These are phyloP conservation scores for Ataeniobius toweri DNA, from an alignment of 2,797 vertebrate species.

Conservation along the genomic window DNA sequence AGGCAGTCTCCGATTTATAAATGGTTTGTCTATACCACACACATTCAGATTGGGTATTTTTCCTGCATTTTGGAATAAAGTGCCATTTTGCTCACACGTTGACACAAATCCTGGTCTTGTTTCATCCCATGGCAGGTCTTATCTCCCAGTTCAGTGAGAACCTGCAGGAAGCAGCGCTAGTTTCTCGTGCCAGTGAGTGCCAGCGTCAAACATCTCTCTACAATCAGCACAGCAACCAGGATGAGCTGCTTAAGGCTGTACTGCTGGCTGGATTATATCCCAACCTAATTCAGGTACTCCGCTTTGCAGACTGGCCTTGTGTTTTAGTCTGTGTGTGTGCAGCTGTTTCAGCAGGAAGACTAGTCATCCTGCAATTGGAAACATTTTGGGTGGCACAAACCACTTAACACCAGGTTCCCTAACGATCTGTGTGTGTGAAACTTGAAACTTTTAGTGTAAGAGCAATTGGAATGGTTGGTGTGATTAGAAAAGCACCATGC, in stretches of 20 bases:
- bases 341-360: too few species aligned
- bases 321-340: background rate
- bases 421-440: background rate
- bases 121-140: constrained; percentile 80
- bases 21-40: constrained; percentile 75
- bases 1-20: constrained; percentile 89
- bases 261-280: constrained; percentile 94
- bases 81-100: background rate
- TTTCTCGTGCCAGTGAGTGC: constrained; percentile 80
- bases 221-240: constrained; percentile 89
- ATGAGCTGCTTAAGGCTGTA: constrained; percentile 93
- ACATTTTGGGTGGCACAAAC: background rate
- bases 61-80: background rate
- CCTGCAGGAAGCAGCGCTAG: constrained; percentile 86
- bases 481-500: background rate
- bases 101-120: background rate
- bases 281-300: constrained; percentile 95
- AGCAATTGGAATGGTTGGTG: background rate
- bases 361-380: background rate
- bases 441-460: background rate
- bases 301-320: background rate
- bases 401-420: background rate
- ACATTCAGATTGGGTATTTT: background rate
- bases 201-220: constrained; percentile 77
- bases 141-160: constrained; percentile 95